phyloP scores from a whole-genome alignment of 1,140 invertebrate genomes.

The Lysiphlebus fabarum region DNA sequence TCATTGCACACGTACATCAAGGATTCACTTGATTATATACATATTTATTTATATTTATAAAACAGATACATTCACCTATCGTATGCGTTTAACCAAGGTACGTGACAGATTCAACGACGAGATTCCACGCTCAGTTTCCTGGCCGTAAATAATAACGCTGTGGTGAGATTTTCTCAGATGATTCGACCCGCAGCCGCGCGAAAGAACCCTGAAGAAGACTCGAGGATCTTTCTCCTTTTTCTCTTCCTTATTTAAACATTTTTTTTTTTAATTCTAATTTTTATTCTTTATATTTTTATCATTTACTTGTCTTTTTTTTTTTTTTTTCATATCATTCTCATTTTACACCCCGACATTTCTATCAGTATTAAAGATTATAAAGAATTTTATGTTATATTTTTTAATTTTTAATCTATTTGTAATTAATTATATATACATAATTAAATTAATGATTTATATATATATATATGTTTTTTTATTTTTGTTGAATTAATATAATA shows the following conservation, averaged over 20 bases:
- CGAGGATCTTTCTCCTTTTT: slow-evolving; percentile 9
- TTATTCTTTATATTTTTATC: no score
- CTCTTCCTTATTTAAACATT: not conserved
- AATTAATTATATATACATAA: slow-evolving; percentile 14
- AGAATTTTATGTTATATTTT: slow-evolving; percentile 19
- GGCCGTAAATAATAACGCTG: slow-evolving; percentile 28
- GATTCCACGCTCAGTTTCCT: slow-evolving; percentile 26
- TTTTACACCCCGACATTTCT: slow-evolving; percentile 17
- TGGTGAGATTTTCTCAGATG: slow-evolving; percentile 30
- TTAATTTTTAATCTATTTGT: not conserved
- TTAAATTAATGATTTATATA: no score
- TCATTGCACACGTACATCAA: no score
- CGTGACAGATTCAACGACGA: slow-evolving; percentile 30
- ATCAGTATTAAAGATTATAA: slow-evolving; percentile 20
- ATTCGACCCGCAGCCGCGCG: slow-evolving; percentile 22
- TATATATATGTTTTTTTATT: no score
- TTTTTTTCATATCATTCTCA: no score
- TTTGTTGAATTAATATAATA: no score
- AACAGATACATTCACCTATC: slow-evolving; percentile 20
- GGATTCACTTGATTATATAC: not conserved
- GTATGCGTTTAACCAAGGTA: slow-evolving; percentile 19
- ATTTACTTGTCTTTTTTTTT: no score
- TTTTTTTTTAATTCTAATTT: slow-evolving; percentile 7
- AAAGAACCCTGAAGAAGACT: slow-evolving; percentile 1
- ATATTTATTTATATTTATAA: slow-evolving; percentile 13